Conservation (phyloP, 2,888 invertebrate genomes). For the Mythimna impura region DNA sequence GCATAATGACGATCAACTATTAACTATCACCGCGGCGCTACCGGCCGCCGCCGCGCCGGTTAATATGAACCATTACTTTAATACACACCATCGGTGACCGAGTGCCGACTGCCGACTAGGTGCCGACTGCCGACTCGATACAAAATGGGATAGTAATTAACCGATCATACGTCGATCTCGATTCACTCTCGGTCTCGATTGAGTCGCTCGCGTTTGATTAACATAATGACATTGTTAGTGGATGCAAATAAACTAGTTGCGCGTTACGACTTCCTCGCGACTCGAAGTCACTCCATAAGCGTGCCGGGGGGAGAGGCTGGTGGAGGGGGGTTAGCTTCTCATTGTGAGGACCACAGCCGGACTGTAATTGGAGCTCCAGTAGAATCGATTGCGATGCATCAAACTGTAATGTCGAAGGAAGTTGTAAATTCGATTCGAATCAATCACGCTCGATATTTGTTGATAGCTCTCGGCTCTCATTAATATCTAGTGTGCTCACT, state of each 20-base stretch:
- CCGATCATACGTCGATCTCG: slow-evolving; percentile 78
- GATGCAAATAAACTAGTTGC: slow-evolving; percentile 81
- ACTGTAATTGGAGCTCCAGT: slow-evolving; percentile 48
- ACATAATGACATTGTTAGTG: slow-evolving; percentile 87
- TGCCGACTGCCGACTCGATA: slow-evolving; percentile 54
- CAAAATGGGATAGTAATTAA: slow-evolving; percentile 73
- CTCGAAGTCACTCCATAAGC: not conserved
- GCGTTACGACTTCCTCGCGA: slow-evolving; percentile 54
- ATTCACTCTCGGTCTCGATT: slow-evolving; percentile 81
- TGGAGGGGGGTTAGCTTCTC: slow-evolving; percentile 21
- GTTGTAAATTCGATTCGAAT: slow-evolving; percentile 43
- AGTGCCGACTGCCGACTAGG: slow-evolving; percentile 24
- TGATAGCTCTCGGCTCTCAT: slow-evolving; percentile 28
- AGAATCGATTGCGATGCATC: slow-evolving; percentile 46
- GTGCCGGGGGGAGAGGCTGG: not conserved
- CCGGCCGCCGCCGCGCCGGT: slow-evolving; percentile 66
- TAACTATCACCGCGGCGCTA: slow-evolving; percentile 68
- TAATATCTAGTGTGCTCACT: not conserved
- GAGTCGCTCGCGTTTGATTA: slow-evolving; percentile 76
- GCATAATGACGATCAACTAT: slow-evolving; percentile 51
- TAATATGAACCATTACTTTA: slow-evolving; percentile 73
- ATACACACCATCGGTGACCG: slow-evolving; percentile 72
- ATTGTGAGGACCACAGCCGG: slow-evolving; percentile 36
- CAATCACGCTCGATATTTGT: slow-evolving; percentile 27
- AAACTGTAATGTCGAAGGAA: slow-evolving; percentile 46